A percentile compares a stretch with the other conserved stretches of the same genome.
phyloP scores from a whole-genome alignment of 2,888 invertebrate genomes.

The Cosmia trapezina region DNA sequence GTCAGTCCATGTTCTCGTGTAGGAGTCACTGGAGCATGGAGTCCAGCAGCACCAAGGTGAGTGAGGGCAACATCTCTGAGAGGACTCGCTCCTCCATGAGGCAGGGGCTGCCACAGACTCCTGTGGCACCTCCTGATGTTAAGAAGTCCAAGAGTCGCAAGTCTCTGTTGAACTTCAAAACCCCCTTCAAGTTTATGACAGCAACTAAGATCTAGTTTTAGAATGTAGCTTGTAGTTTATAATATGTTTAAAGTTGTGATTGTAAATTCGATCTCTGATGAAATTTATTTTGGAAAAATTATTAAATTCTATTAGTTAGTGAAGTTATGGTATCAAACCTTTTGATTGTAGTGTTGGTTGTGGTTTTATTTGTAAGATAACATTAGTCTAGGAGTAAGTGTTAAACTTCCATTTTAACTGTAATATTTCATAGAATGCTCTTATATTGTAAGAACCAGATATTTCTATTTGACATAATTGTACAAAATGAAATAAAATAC shows the following conservation, averaged over 20 bases:
- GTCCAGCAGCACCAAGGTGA: slow-evolving; percentile 71
- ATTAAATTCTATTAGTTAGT: slow-evolving; percentile 14
- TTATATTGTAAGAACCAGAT: slow-evolving; percentile 32
- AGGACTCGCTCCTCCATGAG: slow-evolving; percentile 74
- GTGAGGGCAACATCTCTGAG: slow-evolving; percentile 75
- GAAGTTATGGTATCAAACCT: slow-evolving; percentile 17
- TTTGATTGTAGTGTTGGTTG: slow-evolving; percentile 65
- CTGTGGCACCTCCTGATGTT: slow-evolving; percentile 75
- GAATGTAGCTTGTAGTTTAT: slow-evolving; percentile 17
- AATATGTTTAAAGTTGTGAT: slow-evolving; percentile 57
- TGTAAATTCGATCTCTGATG: slow-evolving; percentile 64
- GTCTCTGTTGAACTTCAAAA: slow-evolving; percentile 86
- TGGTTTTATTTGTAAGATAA: slow-evolving; percentile 64
- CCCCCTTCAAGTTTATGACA: slow-evolving; percentile 87
- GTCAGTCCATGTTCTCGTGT: slow-evolving; percentile 76
- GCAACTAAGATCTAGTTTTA: slow-evolving; percentile 78
- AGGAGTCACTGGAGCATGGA: slow-evolving; percentile 81
- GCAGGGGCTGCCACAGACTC: slow-evolving; percentile 75
- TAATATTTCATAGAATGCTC: slow-evolving; percentile 43
- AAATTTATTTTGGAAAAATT: slow-evolving; percentile 40
- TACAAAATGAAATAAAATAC: slow-evolving; percentile 81
- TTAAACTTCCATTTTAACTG: slow-evolving; percentile 57
- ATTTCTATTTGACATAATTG: slow-evolving; percentile 67
- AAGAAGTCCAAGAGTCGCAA: slow-evolving; percentile 84
- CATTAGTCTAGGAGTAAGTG: slow-evolving; percentile 53